These are phyloP conservation scores for Dorcus parallelipipedus DNA, from an alignment of 2,888 invertebrate species.

Conservation along the genomic window DNA sequence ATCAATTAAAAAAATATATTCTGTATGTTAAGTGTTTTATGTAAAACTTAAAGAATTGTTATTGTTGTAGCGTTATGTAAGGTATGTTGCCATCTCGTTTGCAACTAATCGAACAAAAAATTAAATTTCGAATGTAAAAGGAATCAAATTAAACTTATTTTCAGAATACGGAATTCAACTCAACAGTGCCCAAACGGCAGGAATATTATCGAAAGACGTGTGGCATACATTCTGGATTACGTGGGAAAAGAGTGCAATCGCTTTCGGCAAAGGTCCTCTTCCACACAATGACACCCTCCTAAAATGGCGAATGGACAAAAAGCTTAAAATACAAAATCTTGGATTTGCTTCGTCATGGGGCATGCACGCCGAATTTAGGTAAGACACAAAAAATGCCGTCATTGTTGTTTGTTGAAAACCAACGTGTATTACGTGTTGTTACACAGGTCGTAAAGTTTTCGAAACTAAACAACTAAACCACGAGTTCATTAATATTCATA, in stretches of 20 bases:
- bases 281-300: slow-evolving; percentile 57
- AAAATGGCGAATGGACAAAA: slow-evolving; percentile 59
- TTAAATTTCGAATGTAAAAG: no score
- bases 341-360: slow-evolving; percentile 66
- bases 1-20: no score
- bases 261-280: slow-evolving; percentile 57
- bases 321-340: slow-evolving; percentile 59
- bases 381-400: slow-evolving; percentile 16
- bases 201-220: slow-evolving; percentile 54
- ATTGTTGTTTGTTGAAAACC: no score
- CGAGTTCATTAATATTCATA: no score
- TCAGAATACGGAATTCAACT: slow-evolving; percentile 63
- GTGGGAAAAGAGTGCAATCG: slow-evolving; percentile 60
- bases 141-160: slow-evolving; percentile 21
- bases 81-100: no score
- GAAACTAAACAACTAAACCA: no score
- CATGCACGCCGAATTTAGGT: slow-evolving; percentile 63
- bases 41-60: no score
- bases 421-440: no score
- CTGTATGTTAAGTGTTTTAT: no score
- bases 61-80: no score
- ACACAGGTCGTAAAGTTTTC: no score
- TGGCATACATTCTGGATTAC: slow-evolving; percentile 68
- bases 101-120: no score
- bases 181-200: slow-evolving; percentile 57